These are phyloP conservation scores for Brachionus sp. DNA, from an alignment of 1,140 invertebrate genomes.

Conservation along the genomic window DNA sequence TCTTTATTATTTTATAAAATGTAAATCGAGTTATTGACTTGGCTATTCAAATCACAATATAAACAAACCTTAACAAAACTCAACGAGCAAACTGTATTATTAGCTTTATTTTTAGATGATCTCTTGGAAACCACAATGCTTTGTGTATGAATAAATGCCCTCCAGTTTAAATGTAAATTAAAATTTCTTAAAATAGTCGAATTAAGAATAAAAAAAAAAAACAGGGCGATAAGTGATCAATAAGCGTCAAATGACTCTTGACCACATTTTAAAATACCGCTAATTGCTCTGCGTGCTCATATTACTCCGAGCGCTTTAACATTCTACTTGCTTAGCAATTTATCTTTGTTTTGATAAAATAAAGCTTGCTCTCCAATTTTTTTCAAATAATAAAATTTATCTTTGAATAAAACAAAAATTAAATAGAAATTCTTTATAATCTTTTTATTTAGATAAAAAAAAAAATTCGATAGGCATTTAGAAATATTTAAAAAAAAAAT, in stretches of 20 bases:
- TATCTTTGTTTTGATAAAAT: neutral
- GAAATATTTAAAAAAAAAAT: too few species aligned
- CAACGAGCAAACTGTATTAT: slow-evolving; percentile 1
- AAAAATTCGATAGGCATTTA: neutral
- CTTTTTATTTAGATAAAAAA: neutral
- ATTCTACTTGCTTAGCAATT: neutral
- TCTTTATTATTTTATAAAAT: neutral
- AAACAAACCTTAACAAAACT: neutral
- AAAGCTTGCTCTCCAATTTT: too few species aligned
- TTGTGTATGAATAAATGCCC: slow-evolving; percentile 19
- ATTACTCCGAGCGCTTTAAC: neutral
- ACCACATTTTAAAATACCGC: neutral
- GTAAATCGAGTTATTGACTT: slow-evolving; percentile 8
- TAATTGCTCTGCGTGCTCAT: neutral
- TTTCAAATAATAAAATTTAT: neutral
- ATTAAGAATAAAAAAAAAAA: neutral
- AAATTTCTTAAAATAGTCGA: neutral
- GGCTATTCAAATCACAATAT: neutral
- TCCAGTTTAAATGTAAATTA: slow-evolving; percentile 42
- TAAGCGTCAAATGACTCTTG: neutral
- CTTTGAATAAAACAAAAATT: neutral
- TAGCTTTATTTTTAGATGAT: slow-evolving; percentile 14
- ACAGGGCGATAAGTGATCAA: slow-evolving; percentile 15
- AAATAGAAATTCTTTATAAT: neutral
- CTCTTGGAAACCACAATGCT: neutral